Percentiles rank a stretch among this genome's conserved stretches.
phyloP scores from a whole-genome alignment of 2,888 invertebrate species.

The Dyspetes luteomarginatus region DNA sequence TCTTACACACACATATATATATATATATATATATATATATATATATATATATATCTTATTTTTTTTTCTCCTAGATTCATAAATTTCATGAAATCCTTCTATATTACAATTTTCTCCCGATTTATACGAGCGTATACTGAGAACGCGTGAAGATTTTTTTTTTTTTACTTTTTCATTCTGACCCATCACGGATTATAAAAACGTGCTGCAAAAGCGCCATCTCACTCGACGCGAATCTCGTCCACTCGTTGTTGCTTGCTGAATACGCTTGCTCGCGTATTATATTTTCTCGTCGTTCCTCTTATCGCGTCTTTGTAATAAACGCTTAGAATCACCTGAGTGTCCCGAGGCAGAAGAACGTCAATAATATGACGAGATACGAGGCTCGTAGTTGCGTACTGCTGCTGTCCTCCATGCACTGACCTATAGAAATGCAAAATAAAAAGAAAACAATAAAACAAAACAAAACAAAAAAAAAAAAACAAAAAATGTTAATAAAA shows the following conservation, averaged over 20 bases:
- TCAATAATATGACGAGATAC: constrained; percentile 75
- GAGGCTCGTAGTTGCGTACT: constrained; percentile 75
- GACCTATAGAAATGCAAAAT: constrained; percentile 83
- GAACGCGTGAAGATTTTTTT: neutral
- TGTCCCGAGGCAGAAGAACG: constrained; percentile 62
- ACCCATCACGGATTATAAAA: constrained; percentile 28
- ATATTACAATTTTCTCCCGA: constrained; percentile 56
- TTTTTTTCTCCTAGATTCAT: constrained; percentile 30
- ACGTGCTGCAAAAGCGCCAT: constrained; percentile 7
- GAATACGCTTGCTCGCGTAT: constrained; percentile 10
- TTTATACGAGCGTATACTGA: constrained; percentile 10
- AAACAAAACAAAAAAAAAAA: neutral
- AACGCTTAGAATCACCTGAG: constrained; percentile 81
- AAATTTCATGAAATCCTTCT: constrained; percentile 53
- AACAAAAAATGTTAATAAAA: too few relatives aligned
- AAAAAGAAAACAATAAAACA: neutral
- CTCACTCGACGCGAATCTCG: constrained; percentile 15
- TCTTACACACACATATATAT: neutral
- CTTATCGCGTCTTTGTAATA: constrained; percentile 41
- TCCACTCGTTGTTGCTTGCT: neutral
- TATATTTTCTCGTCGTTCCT: constrained; percentile 62
- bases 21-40: constrained; percentile 4
- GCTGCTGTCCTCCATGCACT: constrained; percentile 86
- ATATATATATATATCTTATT: neutral
- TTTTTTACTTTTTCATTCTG: constrained; percentile 12